Evolutionary conservation across 2,797 vertebrate genomes (phyloP).

Genomic region (Manis crassicaudata): DNA sequence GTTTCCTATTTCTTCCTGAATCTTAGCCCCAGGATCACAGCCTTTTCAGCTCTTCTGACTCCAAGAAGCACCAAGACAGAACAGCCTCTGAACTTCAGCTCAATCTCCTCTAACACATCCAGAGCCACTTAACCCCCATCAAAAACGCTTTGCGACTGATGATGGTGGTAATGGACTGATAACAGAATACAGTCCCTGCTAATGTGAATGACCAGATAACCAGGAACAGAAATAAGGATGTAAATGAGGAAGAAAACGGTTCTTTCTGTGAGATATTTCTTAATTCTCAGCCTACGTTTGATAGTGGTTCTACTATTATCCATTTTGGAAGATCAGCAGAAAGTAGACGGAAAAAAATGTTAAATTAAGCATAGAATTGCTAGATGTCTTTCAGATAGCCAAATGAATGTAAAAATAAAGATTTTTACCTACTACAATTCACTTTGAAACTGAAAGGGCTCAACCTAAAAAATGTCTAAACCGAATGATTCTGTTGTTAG

Average conservation of each 20-base stretch:
- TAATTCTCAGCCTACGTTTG: conserved; percentile 9
- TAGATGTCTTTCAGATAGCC: background rate
- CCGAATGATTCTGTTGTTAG: conserved; percentile 9
- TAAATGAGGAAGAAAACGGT: conserved; percentile 28
- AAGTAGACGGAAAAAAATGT: background rate
- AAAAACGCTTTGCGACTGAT: background rate
- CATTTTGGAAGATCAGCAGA: conserved; percentile 37
- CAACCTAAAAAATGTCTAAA: background rate
- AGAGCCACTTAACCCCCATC: background rate
- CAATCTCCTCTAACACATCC: background rate
- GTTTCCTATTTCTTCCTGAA: background rate
- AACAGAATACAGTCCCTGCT: background rate
- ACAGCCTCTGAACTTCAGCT: background rate
- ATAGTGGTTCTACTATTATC: conserved; percentile 14
- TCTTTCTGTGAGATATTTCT: conserved; percentile 9
- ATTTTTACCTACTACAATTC: conserved; percentile 16
- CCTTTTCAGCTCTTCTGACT: background rate
- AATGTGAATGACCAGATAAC: background rate
- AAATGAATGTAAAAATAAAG: conserved; percentile 3
- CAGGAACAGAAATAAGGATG: background rate
- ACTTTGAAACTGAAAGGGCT: conserved; percentile 39
- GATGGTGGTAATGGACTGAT: background rate
- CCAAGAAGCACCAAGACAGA: background rate
- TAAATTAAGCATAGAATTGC: conserved; percentile 42
- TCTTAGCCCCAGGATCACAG: background rate